Evolutionary conservation across 2,113 vertebrate genomes (phyloP).

Genomic region (Oncorhynchus clarkii): DNA sequence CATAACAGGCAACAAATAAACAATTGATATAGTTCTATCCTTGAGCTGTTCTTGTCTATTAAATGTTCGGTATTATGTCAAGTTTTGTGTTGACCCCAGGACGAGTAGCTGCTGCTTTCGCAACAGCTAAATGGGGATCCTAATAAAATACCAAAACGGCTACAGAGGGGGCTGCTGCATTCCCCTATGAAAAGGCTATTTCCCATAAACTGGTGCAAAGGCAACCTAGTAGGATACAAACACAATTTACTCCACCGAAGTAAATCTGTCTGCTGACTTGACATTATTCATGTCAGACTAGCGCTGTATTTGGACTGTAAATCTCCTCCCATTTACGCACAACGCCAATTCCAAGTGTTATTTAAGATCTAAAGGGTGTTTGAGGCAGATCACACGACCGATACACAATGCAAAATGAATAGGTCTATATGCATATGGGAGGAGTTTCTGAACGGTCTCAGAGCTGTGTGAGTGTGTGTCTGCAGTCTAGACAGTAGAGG

Average conservation of each 20-base stretch:
- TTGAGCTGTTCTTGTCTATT: too few species aligned
- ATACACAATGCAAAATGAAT: background rate
- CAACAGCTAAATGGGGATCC: too few species aligned
- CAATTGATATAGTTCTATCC: too few species aligned
- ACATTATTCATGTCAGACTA: background rate
- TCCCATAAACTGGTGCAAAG: background rate
- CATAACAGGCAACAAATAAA: background rate
- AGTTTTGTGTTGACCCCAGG: too few species aligned
- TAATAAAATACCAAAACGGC: background rate
- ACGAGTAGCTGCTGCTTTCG: too few species aligned
- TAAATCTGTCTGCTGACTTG: background rate
- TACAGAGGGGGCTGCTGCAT: background rate
- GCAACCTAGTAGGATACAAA: background rate
- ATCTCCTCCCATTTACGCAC: background rate
- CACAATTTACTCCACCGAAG: slow-evolving; percentile 3
- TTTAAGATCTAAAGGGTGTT: background rate
- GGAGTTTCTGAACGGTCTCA: background rate
- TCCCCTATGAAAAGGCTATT: background rate
- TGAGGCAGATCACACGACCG: background rate
- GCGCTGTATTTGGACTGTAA: background rate
- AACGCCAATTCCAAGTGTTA: background rate
- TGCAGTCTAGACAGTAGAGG: background rate
- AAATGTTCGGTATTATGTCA: too few species aligned
- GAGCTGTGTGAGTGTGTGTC: background rate
- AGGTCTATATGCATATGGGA: background rate